phyloP scores from a whole-genome alignment of 2,113 vertebrate species.

The Heterochromis multidens region DNA sequence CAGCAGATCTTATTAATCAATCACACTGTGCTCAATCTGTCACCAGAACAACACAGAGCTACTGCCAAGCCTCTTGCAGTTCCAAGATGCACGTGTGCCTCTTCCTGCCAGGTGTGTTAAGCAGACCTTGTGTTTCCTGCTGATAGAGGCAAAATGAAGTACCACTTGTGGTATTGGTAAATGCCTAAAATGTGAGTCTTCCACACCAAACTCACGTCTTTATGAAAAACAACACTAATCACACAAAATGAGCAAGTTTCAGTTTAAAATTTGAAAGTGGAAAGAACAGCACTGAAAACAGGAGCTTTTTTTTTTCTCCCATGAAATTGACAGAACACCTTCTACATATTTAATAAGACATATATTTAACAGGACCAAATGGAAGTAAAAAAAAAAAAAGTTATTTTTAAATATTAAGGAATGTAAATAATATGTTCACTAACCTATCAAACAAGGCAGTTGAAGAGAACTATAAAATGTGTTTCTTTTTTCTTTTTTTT shows the following conservation, averaged over 20 bases:
- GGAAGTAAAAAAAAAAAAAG: neutral
- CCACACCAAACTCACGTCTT: too few relatives aligned
- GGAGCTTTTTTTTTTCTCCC: too few relatives aligned
- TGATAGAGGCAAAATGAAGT: constrained; percentile 9
- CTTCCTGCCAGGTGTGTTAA: constrained; percentile 48
- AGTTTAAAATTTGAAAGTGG: neutral
- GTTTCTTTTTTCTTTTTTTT: neutral
- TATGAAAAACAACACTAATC: neutral
- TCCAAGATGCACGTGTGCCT: constrained; percentile 3
- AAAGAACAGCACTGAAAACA: too few relatives aligned
- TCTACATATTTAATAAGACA: neutral
- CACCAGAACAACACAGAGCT: constrained; percentile 27
- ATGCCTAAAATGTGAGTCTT: too few relatives aligned
- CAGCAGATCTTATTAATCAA: constrained; percentile 57
- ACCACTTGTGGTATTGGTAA: neutral
- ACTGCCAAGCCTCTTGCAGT: neutral
- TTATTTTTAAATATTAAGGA: neutral
- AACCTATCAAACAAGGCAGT: neutral
- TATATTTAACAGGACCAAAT: neutral
- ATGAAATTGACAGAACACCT: too few relatives aligned
- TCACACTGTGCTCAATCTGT: constrained; percentile 69
- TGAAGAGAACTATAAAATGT: neutral
- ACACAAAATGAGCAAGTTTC: neutral
- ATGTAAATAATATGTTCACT: neutral
- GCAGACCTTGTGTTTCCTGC: constrained; percentile 31